Percentiles rank a stretch among this genome's conserved stretches.
Evolutionary conservation across 1,140 invertebrate genomes (phyloP).

Genomic region (Diabrotica undecimpunctata): DNA sequence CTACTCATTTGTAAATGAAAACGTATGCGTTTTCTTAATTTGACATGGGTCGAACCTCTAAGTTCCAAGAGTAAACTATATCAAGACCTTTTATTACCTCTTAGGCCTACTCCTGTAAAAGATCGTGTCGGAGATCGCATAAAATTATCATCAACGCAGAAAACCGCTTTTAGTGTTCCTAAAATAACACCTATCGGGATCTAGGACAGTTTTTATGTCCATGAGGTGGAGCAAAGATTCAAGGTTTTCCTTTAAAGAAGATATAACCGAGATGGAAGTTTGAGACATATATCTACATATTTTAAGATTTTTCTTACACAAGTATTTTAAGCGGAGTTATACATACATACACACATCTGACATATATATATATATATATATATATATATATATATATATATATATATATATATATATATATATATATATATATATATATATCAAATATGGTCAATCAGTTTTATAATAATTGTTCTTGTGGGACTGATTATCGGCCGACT

Average conservation of each 20-base stretch:
- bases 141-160: neutral
- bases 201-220: neutral
- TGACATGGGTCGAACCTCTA: neutral
- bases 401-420: too few relatives aligned
- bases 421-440: too few relatives aligned
- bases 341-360: too few relatives aligned
- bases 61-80: neutral
- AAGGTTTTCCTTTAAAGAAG: neutral
- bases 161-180: neutral
- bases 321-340: too few relatives aligned
- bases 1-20: neutral
- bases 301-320: too few relatives aligned
- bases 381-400: too few relatives aligned
- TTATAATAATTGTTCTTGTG: too few relatives aligned
- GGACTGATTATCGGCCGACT: too few relatives aligned
- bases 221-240: neutral
- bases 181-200: neutral
- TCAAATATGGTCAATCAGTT: too few relatives aligned
- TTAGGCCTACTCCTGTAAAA: neutral
- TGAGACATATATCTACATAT: too few relatives aligned
- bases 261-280: too few relatives aligned
- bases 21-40: constrained; percentile 5
- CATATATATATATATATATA: too few relatives aligned
- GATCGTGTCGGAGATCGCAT: constrained; percentile 1
- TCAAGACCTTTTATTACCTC: neutral